Evolutionary conservation across 2,888 invertebrate species (phyloP).

Genomic region (Clistopyga incitator): DNA sequence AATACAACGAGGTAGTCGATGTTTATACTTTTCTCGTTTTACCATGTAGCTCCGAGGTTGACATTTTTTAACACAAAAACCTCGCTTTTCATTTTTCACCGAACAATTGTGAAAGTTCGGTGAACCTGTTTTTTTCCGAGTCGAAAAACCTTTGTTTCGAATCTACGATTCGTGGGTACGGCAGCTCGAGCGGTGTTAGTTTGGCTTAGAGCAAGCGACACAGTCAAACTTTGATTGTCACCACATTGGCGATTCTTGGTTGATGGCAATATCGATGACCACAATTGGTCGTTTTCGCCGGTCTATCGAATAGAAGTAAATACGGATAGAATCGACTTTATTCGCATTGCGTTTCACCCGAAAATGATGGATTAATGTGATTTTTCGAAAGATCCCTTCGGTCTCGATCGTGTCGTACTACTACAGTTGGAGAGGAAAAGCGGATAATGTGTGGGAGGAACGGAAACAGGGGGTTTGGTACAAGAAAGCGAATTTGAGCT

Average conservation of each 20-base stretch:
- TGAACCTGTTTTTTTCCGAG: slow-evolving; percentile 9
- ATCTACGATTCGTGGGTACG: slow-evolving; percentile 9
- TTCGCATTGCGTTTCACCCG: too few species aligned
- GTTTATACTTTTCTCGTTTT: slow-evolving; percentile 19
- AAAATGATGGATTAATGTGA: slow-evolving; percentile 53
- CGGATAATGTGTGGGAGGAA: slow-evolving; percentile 28
- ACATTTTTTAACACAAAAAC: not conserved
- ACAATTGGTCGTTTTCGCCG: slow-evolving; percentile 2
- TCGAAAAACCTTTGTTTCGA: slow-evolving; percentile 18
- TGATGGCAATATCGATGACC: slow-evolving; percentile 19
- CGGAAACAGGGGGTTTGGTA: slow-evolving; percentile 4
- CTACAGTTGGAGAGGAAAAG: slow-evolving; percentile 22
- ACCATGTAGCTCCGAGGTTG: slow-evolving; percentile 23
- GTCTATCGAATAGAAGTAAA: slow-evolving; percentile 25
- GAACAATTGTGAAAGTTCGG: slow-evolving; percentile 31
- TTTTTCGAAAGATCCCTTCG: slow-evolving; percentile 42
- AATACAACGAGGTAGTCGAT: not conserved
- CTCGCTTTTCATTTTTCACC: slow-evolving; percentile 20
- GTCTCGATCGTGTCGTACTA: too few species aligned
- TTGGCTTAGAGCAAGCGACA: not conserved
- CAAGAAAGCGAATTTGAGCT: slow-evolving; percentile 26
- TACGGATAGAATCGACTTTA: not conserved
- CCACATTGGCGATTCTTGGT: slow-evolving; percentile 4
- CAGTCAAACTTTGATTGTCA: slow-evolving; percentile 16
- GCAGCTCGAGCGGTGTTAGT: not conserved